Evolutionary conservation across 2,797 vertebrate genomes (phyloP).

Genomic region (Heterohyrax brucei): DNA sequence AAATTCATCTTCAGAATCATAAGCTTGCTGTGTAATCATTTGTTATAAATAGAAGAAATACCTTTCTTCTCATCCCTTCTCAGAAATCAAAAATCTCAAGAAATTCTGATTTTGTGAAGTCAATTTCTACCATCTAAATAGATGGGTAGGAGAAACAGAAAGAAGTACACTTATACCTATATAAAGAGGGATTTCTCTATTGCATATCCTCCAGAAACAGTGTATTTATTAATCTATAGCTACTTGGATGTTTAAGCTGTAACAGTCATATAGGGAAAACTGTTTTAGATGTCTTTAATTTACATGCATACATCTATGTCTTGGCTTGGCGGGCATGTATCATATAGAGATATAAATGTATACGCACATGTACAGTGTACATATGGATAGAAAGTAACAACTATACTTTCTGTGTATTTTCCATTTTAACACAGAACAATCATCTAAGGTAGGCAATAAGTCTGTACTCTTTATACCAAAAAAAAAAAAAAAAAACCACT

Average conservation of each 20-base stretch:
- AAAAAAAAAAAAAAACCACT: too few relatives aligned
- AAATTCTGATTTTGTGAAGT: constrained; percentile 45
- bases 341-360: neutral
- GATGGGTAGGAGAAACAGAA: neutral
- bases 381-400: neutral
- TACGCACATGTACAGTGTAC: too few relatives aligned
- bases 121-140: neutral
- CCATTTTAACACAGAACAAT: constrained; percentile 34
- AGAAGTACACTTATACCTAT: neutral
- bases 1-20: constrained; percentile 68
- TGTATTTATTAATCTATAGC: neutral
- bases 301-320: neutral
- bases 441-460: neutral
- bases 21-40: constrained; percentile 46
- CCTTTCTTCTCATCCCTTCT: neutral
- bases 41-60: constrained; percentile 59
- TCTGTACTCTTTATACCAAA: neutral
- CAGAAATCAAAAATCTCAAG: constrained; percentile 43
- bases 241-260: neutral
- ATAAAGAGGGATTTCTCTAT: neutral
- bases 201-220: neutral
- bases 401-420: neutral
- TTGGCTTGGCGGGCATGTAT: too few relatives aligned
- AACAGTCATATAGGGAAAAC: neutral
- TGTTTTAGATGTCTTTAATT: neutral